Evolutionary conservation across 2,797 vertebrate species (phyloP).

Genomic region (Falco berigora): DNA sequence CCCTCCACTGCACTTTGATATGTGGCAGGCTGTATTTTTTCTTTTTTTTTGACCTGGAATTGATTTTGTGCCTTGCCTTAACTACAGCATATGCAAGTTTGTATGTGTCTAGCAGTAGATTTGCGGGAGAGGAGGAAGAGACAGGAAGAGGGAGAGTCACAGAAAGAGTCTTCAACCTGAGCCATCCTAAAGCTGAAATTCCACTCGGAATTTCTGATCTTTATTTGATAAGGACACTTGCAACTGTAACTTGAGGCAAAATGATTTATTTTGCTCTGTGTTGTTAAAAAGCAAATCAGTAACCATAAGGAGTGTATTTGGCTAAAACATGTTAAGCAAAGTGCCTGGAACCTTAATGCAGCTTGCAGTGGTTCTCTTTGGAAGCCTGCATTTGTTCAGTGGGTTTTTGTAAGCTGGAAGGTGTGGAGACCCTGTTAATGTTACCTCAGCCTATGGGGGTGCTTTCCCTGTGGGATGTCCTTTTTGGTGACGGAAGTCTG

Average conservation of each 20-base stretch:
- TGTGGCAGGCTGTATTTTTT: not conserved
- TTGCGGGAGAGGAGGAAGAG: not conserved
- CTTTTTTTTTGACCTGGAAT: not conserved
- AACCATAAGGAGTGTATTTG: not conserved
- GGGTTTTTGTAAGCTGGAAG: not conserved
- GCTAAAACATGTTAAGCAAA: not conserved
- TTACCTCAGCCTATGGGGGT: not conserved
- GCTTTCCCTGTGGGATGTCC: not conserved
- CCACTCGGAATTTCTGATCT: not conserved
- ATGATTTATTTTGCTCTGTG: rapidly evolving
- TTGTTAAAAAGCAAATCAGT: not conserved
- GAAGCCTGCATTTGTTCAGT: not conserved
- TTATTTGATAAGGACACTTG: not conserved
- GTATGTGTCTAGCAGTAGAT: not conserved
- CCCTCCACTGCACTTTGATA: not conserved
- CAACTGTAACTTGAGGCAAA: not conserved
- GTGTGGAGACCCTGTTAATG: not conserved
- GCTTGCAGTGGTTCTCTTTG: not conserved
- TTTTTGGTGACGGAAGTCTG: not conserved
- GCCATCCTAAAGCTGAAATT: not conserved
- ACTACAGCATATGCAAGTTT: rapidly evolving
- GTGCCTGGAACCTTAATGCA: not conserved
- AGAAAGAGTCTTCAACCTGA: not conserved
- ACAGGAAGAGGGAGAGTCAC: not conserved
- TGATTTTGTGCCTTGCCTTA: not conserved